Evolutionary conservation across 2,113 vertebrate genomes (phyloP), one percentile per base, ranked within the genome.

Genomic region (Scolopax mira): DNA sequence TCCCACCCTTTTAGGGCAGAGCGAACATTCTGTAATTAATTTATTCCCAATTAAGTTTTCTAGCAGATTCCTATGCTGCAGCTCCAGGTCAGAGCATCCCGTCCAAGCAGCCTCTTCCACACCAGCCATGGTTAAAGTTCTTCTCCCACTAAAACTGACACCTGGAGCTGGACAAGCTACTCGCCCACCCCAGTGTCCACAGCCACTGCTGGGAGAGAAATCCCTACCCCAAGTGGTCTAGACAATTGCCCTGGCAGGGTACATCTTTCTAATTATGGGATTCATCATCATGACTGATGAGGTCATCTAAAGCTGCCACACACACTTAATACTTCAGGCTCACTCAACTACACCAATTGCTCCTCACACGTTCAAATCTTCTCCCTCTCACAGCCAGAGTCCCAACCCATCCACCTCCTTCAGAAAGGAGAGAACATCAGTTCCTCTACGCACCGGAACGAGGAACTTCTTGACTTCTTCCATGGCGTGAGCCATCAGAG

Each of bases 391-490:
- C 7, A 83, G n/a, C 8, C 65, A 64, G 13, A 14, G 3, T 58
- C 67, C 17, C 39, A 57, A 31, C 7, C 28, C 81, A 37, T 18
- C 85, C 4, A 13, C 6, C 12, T 28, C 75, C 55, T 52, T 18
- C 42, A 55, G 13, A 13, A 23, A 31, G 33, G 18, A 51, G 28
- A 64, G 18, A 37, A 5, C 6, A 18, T 3, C 48, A 13, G 61
- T 21, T n/a, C n/a, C n/a, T n/a, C 52, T 80, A 97, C 98, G 21
- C 98, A 99, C 99, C 10, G 99, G 99, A 77, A 99, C 98, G 2
- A 99, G 98, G 96, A 99, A 99, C 88, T 99, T 99, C 97, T 99
- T 99, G 89, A 99, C 99, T 90, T 99, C 99, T 18, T 99, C 99
- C 99, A 99, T 99, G 46, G 99, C 99, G 28, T 99, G 99, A 81